Evolutionary conservation across 2,113 vertebrate species (phyloP).

Genomic region (Pyrgilauda ruficollis): DNA sequence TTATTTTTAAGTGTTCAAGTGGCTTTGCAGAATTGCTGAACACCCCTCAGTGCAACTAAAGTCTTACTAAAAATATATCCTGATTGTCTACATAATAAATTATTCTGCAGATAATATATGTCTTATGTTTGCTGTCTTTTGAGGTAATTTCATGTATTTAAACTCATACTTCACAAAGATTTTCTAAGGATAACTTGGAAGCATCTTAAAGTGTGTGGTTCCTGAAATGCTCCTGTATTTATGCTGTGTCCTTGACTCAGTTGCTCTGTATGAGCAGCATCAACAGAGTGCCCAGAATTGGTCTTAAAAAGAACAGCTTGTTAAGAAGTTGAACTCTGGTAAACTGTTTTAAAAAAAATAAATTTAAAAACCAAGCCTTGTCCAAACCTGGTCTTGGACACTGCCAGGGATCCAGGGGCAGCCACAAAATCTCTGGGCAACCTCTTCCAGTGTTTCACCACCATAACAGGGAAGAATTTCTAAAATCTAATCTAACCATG

Average conservation of each 20-base stretch:
- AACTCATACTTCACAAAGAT: neutral
- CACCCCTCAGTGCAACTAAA: neutral
- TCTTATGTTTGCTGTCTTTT: neutral
- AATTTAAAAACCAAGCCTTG: neutral
- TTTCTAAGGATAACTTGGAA: neutral
- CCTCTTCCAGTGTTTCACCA: accelerated
- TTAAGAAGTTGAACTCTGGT: neutral
- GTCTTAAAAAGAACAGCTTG: neutral
- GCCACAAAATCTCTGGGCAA: neutral
- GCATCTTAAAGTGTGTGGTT: neutral
- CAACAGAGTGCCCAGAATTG: neutral
- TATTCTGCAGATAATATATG: neutral
- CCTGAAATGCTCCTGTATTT: neutral
- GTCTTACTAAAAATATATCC: neutral
- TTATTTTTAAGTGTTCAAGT: neutral
- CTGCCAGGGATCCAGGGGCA: neutral
- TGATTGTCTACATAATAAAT: neutral
- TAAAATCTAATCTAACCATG: accelerated
- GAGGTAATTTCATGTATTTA: neutral
- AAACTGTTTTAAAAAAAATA: neutral
- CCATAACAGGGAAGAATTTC: accelerated
- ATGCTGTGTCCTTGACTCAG: neutral
- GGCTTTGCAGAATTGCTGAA: neutral
- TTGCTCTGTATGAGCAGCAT: neutral
- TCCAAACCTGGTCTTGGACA: neutral